These are phyloP conservation scores for Portunus trituberculatus DNA, from an alignment of 1,140 invertebrate species.

Conservation along the genomic window DNA sequence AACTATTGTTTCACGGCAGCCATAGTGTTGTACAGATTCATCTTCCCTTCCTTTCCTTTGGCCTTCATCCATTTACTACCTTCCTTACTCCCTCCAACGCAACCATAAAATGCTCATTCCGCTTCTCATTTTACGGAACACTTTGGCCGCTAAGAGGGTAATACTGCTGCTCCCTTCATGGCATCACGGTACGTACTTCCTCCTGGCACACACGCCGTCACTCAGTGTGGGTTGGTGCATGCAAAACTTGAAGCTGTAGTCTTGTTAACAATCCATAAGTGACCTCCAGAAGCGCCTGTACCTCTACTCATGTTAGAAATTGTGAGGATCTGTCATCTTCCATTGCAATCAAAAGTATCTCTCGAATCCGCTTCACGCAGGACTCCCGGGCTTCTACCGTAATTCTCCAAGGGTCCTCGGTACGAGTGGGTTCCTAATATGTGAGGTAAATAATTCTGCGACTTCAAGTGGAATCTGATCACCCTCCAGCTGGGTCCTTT, in stretches of 20 bases:
- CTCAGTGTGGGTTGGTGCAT: neutral
- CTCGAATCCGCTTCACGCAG: neutral
- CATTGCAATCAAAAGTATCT: slow-evolving; percentile 44
- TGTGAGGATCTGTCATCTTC: slow-evolving; percentile 31
- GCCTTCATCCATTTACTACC: neutral
- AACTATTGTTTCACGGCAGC: neutral
- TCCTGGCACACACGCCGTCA: neutral
- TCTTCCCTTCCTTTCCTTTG: neutral
- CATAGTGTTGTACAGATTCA: neutral
- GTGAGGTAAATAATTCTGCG: slow-evolving; percentile 13
- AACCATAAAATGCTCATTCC: slow-evolving; percentile 22
- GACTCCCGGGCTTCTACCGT: neutral
- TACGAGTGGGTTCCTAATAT: neutral
- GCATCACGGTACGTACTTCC: slow-evolving; percentile 18
- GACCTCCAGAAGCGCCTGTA: neutral
- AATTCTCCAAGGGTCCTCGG: neutral
- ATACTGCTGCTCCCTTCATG: neutral
- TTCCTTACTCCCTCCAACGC: neutral
- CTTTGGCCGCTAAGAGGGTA: slow-evolving; percentile 18
- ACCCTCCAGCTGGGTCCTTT: slow-evolving; percentile 9
- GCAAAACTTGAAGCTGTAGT: neutral
- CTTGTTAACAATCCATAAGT: neutral
- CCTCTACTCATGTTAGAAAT: neutral
- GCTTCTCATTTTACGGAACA: slow-evolving; percentile 13
- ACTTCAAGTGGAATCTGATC: neutral